Conservation (phyloP, 1,140 invertebrate species). For the Magallana angulata region DNA sequence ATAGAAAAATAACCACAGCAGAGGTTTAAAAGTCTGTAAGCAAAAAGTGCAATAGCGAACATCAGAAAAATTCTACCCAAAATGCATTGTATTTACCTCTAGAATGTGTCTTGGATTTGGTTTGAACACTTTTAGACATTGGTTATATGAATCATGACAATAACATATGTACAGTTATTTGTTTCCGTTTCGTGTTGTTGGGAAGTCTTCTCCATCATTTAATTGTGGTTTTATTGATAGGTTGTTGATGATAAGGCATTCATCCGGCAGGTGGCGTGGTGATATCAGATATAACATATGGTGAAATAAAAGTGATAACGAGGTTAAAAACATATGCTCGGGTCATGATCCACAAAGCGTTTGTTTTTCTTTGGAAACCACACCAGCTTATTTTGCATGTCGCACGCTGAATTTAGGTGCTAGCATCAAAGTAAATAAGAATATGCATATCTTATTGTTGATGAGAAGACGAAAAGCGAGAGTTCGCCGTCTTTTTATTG, state of each 20-base stretch:
- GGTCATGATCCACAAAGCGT: conserved; percentile 5
- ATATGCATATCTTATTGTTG: background rate
- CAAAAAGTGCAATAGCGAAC: too few relatives aligned
- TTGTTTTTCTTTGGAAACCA: conserved; percentile 5
- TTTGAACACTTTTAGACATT: too few relatives aligned
- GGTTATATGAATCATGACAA: too few relatives aligned
- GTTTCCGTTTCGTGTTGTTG: too few relatives aligned
- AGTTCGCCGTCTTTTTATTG: background rate
- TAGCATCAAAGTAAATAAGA: background rate
- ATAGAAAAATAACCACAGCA: background rate
- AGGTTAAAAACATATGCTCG: conserved; percentile 3
- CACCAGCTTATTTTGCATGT: background rate
- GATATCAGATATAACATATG: conserved; percentile 21
- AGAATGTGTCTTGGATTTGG: too few relatives aligned
- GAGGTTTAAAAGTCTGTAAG: too few relatives aligned
- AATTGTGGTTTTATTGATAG: background rate
- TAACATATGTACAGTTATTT: too few relatives aligned
- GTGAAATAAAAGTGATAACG: conserved; percentile 38
- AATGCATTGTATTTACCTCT: too few relatives aligned
- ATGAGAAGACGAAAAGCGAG: background rate
- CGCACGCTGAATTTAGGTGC: background rate
- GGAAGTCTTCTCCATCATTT: background rate
- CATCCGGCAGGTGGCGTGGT: conserved; percentile 14
- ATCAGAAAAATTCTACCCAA: too few relatives aligned
- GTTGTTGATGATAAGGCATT: conserved; percentile 24